Base-by-base conservation (phyloP, 92 coral and sea anemone genomes). In the Heteractis magnifica region DNA sequence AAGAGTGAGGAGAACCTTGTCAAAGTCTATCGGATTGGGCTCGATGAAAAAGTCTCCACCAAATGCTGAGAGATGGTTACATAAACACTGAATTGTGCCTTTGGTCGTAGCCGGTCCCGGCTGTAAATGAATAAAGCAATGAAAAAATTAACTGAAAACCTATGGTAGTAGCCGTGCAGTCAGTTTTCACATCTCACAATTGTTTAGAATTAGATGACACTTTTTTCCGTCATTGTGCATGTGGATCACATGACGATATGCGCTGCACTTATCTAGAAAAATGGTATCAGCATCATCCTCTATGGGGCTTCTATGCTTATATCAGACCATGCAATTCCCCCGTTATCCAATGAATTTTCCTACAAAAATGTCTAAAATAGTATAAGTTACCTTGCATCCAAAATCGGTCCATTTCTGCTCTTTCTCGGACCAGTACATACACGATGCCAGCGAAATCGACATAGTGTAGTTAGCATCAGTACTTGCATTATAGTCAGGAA, bases 21-120 rank as follows among this genome's bases (percentile, higher is more conserved):
- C 95, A 76, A 92, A 92, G 79, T 92, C 95, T 59, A 92, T 92
- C 51, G 95, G 95, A 71, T 92, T 92, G 10, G 95, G 95, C 55
- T 93, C 95, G 41, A 92, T 89, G 52, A 92, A 82, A 86, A 92
- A 92, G 78, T 92, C 95, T 4, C 95, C 95, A 26, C 95, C 95
- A 85, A 92, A 92, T n/a, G 95, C 89, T 50, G 95, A 90, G 10
- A 92, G 84, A 75, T 92, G 95, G 55, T 85, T 88, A 52, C 95
- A 92, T 10, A 90, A 76, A 62, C 95, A 92, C 6, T 92, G 93
- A 41, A 92, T 78, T 71, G 83, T 89, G 15, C 83, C 82, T 11
- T 90, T 72, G 26, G 44, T 71, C 4, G 85, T 65, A 5, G 55
- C 19, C 16, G 85, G 85, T 6, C 85, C 85, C 34, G 85, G 85